Base-by-base conservation (phyloP, 2,797 vertebrate species). In the Gymnothorax javanicus region DNA sequence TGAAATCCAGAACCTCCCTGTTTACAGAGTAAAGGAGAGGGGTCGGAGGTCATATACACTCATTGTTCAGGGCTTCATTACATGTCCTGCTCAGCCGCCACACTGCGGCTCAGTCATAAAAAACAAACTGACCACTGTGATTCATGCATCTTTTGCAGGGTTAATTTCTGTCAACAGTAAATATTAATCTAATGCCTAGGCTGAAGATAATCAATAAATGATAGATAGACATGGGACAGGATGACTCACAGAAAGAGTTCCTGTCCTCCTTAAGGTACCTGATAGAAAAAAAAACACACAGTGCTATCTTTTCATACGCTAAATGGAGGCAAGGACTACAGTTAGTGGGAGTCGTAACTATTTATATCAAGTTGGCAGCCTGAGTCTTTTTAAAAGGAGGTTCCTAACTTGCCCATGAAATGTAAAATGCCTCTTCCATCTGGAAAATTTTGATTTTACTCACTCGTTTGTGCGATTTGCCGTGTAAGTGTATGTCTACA, bases 1-100 rank as follows among this genome's bases (percentile, higher is more conserved):
- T 67, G 83, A 81, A 85, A 86, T 83, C 57, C 57, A 88, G 62
- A 81, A 50, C 25, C 60, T 43, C 64, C 82, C 69, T 86, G 17
- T 75, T 85, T 50, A 58, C 11, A 60, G 60, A 12, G 60, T 15
- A 62, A 62, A 59, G 58, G 8, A 59, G 2, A 13, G 58, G 58
- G 58, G 7, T 59, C 33, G 85, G 77, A 85, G 82, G 69, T 1
- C 33, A 43, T 43, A 1, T 43, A 43, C 33, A 43, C 33, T 43
- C 33, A 43, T 43, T n/a, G n/a, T n/a, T n/a, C n/a, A n/a, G n/a
- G n/a, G n/a, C n/a, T n/a, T 43, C 33, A 43, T 43, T 2, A 43
- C 33, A 43, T 43, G 33, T 85, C 23, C n/a, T 33, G 17, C n/a
- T 11, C 11, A 87, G 85, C 50, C 25, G n/a, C 57, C 27, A 88